Evolutionary conservation across 2,888 invertebrate species (phyloP).

Genomic region (Folsomia candida): DNA sequence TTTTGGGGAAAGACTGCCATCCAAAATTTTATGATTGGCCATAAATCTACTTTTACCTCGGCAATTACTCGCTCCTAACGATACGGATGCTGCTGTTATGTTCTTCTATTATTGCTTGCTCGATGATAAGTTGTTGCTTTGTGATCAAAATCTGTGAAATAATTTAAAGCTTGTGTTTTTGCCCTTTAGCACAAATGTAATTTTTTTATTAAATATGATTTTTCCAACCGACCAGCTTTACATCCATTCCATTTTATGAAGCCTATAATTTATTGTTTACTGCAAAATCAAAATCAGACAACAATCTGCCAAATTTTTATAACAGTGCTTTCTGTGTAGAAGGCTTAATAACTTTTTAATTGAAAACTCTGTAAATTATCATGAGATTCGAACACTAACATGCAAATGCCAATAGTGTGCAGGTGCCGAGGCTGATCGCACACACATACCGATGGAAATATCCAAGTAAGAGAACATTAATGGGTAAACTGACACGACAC

Average conservation of each 20-base stretch:
- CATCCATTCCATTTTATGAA: neutral
- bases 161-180: neutral
- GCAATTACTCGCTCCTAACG: neutral
- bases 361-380: conserved; percentile 7
- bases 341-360: conserved; percentile 12
- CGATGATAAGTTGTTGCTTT: neutral
- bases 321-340: neutral
- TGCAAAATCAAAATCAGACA: neutral
- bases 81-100: too few species aligned
- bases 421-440: neutral
- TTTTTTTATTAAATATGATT: neutral
- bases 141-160: neutral
- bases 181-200: neutral
- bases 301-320: conserved; percentile 13
- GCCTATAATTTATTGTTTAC: conserved; percentile 12
- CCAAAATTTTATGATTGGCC: neutral
- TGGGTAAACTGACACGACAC: neutral
- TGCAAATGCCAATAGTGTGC: neutral
- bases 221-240: neutral
- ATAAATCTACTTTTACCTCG: neutral
- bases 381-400: neutral
- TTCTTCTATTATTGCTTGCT: too few species aligned
- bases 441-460: too few species aligned
- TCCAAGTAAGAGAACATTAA: neutral
- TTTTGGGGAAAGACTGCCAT: neutral